Evolutionary conservation across 2,797 vertebrate species (phyloP).

Genomic region (Sebastolobus altivelis): DNA sequence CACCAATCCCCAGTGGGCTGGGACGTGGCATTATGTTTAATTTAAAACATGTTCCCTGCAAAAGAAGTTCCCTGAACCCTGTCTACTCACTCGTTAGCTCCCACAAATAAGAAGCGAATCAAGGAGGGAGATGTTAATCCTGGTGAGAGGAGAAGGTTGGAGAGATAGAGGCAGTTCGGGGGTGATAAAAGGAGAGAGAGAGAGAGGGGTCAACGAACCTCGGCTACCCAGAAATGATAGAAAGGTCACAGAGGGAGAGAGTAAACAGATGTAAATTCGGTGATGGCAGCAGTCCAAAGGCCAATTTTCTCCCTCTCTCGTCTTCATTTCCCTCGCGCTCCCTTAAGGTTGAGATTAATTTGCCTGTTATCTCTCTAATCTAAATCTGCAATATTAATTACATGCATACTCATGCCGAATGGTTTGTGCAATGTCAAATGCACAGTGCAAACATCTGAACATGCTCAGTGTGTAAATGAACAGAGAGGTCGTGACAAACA

Average conservation of each 20-base stretch:
- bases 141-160: conserved; percentile 45
- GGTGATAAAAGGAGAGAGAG: conserved; percentile 10
- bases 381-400: conserved; percentile 70
- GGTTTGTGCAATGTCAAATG: conserved; percentile 52
- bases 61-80: conserved; percentile 77
- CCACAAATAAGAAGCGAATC: conserved; percentile 58
- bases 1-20: conserved; percentile 42
- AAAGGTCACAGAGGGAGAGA: conserved; percentile 59
- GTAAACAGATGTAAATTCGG: conserved; percentile 87
- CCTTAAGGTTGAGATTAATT: conserved; percentile 81
- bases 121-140: conserved; percentile 74
- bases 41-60: conserved; percentile 63
- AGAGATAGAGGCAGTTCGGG: background rate
- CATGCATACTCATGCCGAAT: conserved; percentile 21
- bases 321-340: conserved; percentile 42
- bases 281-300: conserved; percentile 80
- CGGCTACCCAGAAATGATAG: conserved; percentile 31
- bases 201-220: conserved; percentile 34
- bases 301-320: conserved; percentile 45
- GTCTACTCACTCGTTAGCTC: conserved; percentile 64
- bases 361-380: conserved; percentile 52
- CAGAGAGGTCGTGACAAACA: conserved; percentile 36
- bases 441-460: conserved; percentile 47
- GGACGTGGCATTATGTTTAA: conserved; percentile 47
- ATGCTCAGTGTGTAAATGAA: conserved; percentile 43